Conservation (phyloP, 2,797 vertebrate species). For the Oreochromis mossambicus region DNA sequence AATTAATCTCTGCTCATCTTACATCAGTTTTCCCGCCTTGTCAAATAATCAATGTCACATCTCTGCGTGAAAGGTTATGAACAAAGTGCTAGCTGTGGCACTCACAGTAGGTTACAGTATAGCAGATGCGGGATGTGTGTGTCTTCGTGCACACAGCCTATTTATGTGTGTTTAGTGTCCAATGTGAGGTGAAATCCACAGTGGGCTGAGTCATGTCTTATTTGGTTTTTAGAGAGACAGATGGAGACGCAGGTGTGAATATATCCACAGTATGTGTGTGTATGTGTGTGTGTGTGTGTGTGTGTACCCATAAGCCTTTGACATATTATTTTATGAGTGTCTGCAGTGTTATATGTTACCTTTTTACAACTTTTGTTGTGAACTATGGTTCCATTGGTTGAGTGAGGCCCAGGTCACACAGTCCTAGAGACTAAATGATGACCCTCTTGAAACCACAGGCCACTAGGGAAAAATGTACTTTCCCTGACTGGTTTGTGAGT, state of each 20-base stretch:
- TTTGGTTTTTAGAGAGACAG: constrained; percentile 59
- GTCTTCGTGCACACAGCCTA: neutral
- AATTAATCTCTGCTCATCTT: neutral
- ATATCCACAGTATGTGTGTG: constrained; percentile 14
- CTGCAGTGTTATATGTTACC: neutral
- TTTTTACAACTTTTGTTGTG: neutral
- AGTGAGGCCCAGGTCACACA: neutral
- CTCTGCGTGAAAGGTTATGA: constrained; percentile 34
- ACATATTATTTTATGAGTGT: constrained; percentile 17
- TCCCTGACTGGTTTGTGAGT: neutral
- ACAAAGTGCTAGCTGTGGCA: constrained; percentile 18
- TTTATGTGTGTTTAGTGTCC: constrained; percentile 46
- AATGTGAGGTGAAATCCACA: constrained; percentile 51
- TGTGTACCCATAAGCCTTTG: neutral
- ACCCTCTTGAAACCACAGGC: neutral
- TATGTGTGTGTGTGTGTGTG: neutral
- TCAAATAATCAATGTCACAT: constrained; percentile 44
- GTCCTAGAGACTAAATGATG: neutral
- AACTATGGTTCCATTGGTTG: neutral
- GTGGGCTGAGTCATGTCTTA: constrained; percentile 62
- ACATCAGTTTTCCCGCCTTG: constrained; percentile 10
- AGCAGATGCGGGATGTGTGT: constrained; percentile 7
- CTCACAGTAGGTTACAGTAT: constrained; percentile 8
- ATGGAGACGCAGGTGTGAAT: constrained; percentile 65
- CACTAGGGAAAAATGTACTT: neutral